A percentile compares a stretch with the other conserved stretches of the same genome.
These are phyloP conservation scores for Passerina amoena DNA, from an alignment of 2,113 vertebrate species.

Conservation along the genomic window DNA sequence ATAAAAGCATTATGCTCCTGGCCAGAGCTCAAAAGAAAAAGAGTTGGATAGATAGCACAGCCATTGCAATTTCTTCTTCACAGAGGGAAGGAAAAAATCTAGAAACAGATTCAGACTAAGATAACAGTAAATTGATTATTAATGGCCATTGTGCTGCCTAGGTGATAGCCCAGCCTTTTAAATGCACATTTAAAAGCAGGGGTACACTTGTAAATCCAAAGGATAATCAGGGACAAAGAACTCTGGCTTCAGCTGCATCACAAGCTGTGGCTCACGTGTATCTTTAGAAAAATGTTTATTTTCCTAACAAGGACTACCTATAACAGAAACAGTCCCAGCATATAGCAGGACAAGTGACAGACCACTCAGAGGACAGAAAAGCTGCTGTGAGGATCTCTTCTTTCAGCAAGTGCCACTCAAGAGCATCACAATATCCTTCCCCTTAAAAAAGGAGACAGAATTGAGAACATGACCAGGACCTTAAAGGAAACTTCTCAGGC, in stretches of 20 bases:
- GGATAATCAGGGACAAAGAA: not conserved
- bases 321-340: not conserved
- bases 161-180: not conserved
- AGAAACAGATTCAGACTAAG: not conserved
- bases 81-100: not conserved
- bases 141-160: not conserved
- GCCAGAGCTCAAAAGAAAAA: conserved; percentile 1
- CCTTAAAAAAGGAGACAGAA: not conserved
- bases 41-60: not conserved
- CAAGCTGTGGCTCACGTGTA: not conserved
- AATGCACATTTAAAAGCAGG: not conserved
- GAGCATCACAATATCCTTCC: not conserved
- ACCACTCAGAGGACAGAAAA: not conserved
- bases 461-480: not conserved
- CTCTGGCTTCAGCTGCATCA: not conserved
- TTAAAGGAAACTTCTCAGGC: not conserved
- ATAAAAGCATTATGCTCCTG: not conserved
- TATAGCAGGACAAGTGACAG: not conserved
- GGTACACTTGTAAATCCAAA: not conserved
- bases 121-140: conserved; percentile 14
- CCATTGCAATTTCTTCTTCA: not conserved
- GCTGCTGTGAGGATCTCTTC: not conserved
- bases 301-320: not conserved
- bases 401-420: not conserved
- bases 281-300: not conserved